Evolutionary conservation across 37 sponge, comb jelly and placozoan genomes (phyloP).

Genomic region (Agelas oroides): DNA sequence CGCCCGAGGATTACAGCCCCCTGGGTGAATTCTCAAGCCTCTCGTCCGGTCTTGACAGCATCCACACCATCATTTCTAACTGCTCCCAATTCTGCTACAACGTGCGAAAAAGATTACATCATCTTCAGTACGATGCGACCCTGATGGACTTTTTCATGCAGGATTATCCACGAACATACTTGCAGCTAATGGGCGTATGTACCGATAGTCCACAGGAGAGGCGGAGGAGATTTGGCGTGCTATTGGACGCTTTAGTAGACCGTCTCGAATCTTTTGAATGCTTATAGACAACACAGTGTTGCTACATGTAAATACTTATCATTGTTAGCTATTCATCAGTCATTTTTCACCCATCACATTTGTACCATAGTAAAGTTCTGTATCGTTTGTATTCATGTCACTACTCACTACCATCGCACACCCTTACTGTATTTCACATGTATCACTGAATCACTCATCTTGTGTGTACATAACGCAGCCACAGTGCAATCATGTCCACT

Average conservation of each 20-base stretch:
- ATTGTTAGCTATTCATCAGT: too few species aligned
- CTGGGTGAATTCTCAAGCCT: constrained; percentile 52
- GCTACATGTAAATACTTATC: too few species aligned
- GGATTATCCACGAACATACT: constrained; percentile 50
- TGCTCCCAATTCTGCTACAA: constrained; percentile 54
- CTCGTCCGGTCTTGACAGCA: constrained; percentile 17
- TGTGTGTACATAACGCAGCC: too few species aligned
- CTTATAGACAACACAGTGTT: too few species aligned
- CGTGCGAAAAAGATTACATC: constrained; percentile 43
- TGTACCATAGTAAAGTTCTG: too few species aligned
- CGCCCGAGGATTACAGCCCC: constrained; percentile 19
- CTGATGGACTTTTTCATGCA: constrained; percentile 78
- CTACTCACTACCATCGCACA: too few species aligned
- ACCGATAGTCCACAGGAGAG: constrained; percentile 61
- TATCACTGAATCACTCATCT: too few species aligned
- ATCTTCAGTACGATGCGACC: constrained; percentile 27
- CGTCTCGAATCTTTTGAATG: constrained; percentile 22
- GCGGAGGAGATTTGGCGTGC: constrained; percentile 47
- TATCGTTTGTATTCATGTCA: too few species aligned
- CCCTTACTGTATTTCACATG: too few species aligned
- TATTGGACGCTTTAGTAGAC: constrained; percentile 57
- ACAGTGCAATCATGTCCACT: too few species aligned
- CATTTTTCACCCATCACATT: too few species aligned
- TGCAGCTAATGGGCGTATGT: constrained; percentile 55
- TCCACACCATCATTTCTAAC: constrained; percentile 47